Conservation (phyloP, 2,113 vertebrate genomes). For the Benitochromis conjunctus region DNA sequence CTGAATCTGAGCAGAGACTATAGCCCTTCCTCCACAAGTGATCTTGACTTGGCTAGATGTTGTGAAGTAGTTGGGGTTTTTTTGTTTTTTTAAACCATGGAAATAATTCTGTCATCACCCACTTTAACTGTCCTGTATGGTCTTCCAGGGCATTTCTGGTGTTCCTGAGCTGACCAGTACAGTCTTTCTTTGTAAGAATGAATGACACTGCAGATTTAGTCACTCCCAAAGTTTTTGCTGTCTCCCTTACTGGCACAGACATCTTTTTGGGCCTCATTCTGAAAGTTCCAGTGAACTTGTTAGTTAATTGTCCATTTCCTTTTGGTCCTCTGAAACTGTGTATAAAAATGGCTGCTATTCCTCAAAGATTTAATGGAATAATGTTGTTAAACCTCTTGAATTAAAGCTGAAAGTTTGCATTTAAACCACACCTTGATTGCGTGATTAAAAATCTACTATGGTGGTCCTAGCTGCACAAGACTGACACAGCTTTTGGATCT, state of each 20-base stretch:
- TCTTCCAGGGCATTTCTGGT: neutral
- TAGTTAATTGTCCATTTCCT: neutral
- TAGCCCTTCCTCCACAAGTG: neutral
- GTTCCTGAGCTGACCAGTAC: neutral
- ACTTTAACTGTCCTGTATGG: neutral
- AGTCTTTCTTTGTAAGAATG: neutral
- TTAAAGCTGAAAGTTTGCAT: neutral
- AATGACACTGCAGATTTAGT: neutral
- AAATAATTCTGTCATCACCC: neutral
- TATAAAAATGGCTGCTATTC: neutral
- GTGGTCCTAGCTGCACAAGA: neutral
- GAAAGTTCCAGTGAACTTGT: neutral
- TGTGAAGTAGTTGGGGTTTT: neutral
- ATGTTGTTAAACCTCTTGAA: neutral
- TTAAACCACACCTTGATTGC: neutral
- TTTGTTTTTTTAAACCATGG: accelerated
- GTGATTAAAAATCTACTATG: neutral
- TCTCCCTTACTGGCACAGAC: neutral
- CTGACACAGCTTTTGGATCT: neutral
- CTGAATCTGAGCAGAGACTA: neutral
- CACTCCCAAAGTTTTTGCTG: neutral
- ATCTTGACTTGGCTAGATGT: neutral
- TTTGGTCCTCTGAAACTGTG: neutral
- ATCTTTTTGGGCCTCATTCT: neutral
- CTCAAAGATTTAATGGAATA: neutral